Evolutionary conservation across 35 echinoderm and acorn worm species (phyloP).

Genomic region (Heliocidaris tuberculata): DNA sequence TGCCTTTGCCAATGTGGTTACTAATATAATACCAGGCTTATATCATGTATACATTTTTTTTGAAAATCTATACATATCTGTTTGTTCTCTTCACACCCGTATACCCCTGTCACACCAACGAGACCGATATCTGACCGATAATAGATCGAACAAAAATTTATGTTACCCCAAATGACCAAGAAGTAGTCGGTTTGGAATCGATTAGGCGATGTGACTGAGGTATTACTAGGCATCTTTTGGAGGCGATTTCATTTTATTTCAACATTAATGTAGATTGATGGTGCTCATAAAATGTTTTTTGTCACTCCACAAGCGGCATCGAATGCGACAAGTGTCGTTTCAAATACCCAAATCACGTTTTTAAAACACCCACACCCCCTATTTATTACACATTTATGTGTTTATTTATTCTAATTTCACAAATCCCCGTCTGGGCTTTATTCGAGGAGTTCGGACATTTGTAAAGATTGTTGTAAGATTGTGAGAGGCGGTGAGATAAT

Average conservation of each 20-base stretch:
- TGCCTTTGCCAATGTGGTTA: too few relatives aligned
- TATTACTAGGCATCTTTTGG: neutral
- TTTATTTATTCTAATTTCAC: neutral
- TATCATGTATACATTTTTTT: too few relatives aligned
- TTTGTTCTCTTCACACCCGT: too few relatives aligned
- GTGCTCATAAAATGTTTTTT: neutral
- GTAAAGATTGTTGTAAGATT: neutral
- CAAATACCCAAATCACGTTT: neutral
- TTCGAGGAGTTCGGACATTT: neutral
- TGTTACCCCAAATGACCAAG: too few relatives aligned
- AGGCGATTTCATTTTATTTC: neutral
- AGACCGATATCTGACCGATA: too few relatives aligned
- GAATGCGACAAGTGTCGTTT: neutral
- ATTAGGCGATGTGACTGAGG: too few relatives aligned
- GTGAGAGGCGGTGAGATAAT: neutral
- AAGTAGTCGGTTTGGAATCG: too few relatives aligned
- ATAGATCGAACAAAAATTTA: too few relatives aligned
- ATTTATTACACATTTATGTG: neutral
- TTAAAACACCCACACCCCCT: neutral
- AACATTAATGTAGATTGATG: neutral
- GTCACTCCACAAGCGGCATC: neutral
- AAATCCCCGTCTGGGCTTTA: neutral
- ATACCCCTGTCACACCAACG: too few relatives aligned
- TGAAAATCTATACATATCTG: too few relatives aligned
- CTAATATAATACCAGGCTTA: too few relatives aligned